Conservation (phyloP, 2,797 vertebrate species). For the Amblyraja radiata region DNA sequence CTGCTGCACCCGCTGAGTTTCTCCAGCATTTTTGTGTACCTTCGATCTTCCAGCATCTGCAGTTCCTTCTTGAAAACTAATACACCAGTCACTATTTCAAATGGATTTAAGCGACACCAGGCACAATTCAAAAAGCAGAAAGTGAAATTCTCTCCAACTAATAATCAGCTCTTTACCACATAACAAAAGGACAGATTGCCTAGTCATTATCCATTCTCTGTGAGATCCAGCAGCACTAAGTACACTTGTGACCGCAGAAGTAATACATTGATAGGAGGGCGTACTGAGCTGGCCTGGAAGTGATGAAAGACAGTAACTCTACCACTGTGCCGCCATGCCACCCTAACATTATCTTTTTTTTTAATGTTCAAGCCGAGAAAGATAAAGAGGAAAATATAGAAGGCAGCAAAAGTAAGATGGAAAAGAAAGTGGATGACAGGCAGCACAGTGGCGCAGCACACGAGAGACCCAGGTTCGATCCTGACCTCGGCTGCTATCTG, state of each 20-base stretch:
- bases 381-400: background rate
- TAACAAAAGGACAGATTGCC: background rate
- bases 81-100: background rate
- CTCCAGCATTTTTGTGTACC: no score
- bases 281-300: background rate
- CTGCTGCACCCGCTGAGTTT: no score
- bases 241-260: background rate
- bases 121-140: background rate
- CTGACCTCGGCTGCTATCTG: no score
- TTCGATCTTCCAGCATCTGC: no score
- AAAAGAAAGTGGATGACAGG: background rate
- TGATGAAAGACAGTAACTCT: background rate
- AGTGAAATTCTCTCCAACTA: background rate
- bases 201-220: background rate
- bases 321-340: no score
- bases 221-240: background rate
- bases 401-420: background rate
- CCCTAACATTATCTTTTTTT: no score
- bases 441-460: no score
- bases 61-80: no score
- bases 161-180: background rate
- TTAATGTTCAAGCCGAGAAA: background rate
- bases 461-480: no score
- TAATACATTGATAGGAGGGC: background rate
- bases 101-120: background rate